Evolutionary conservation across 2,113 vertebrate genomes (phyloP), one percentile per base, ranked within the genome.

Genomic region (Hystrix cristata): DNA sequence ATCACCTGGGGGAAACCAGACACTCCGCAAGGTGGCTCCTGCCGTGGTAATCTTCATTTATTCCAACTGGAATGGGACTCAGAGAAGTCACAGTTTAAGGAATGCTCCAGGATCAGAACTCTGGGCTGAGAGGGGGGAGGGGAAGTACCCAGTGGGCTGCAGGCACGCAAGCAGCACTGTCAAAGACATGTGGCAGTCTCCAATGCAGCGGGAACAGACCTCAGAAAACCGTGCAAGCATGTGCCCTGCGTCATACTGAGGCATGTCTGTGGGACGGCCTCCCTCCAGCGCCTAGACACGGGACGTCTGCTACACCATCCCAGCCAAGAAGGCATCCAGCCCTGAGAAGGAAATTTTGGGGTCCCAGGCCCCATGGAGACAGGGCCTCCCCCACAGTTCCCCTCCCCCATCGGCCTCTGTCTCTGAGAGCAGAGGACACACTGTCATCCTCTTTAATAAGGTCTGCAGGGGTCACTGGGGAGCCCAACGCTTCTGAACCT

Each of bases 11-110:
- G 27, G 29, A 55, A 62, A 51, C 29, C n/a, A 10, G 51, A 71
- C 23, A 29, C 4, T 11, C 59, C 3, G 8, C 0, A 1, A n/a
- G n/a, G 15, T 27, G 34, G 11, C 59, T 38, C 67, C 64, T 8
- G 23, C n/a, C 74, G 48, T 34, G 46, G 34, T n/a, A 38, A 89
- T 29, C 64, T 43, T 48, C 15, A 15, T 53, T 59, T 27, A 18
- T 3, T 0, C 25, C 43, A 34, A n/a, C 60, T 53, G 16, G 82
- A 57, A 57, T 3, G 55, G 43, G 72, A 16, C 72, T 55, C 72
- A 13, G 21, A 48, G 64, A 87, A 84, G 83, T 57, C n/a, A 7
- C 2, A 15, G 25, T 16, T 69, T 94, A 31, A 51, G n/a, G 78
- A 71, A 2, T 18, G 57, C 29, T 48, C 46, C 62, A 64, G n/a